Percentiles rank a stretch among this genome's conserved stretches.
These are phyloP conservation scores for Drosophila mauritiana DNA, from an alignment of 1,140 invertebrate species.

Conservation along the genomic window DNA sequence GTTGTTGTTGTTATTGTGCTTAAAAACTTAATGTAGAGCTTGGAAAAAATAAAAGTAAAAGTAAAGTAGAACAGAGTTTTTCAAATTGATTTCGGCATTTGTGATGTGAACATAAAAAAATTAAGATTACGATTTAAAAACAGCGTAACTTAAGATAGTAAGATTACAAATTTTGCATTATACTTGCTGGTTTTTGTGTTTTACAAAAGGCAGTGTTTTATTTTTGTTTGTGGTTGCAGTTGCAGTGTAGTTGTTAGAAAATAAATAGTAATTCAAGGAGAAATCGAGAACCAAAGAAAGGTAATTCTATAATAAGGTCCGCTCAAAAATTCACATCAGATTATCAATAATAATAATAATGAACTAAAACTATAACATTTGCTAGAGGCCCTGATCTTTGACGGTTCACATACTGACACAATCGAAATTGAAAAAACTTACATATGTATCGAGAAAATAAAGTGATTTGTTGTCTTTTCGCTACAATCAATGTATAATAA, in stretches of 20 bases:
- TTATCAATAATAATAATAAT: constrained; percentile 38
- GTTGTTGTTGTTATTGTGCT: constrained; percentile 32
- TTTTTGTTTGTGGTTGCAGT: constrained; percentile 58
- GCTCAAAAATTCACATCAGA: constrained; percentile 14
- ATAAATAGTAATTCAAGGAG: constrained; percentile 32
- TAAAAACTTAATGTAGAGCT: constrained; percentile 23
- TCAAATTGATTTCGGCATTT: constrained; percentile 35
- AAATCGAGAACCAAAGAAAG: constrained; percentile 3
- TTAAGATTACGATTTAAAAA: constrained; percentile 24
- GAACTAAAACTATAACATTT: constrained; percentile 65
- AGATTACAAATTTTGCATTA: constrained; percentile 25
- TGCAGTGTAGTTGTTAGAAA: constrained; percentile 29
- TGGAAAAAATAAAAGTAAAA: constrained; percentile 12
- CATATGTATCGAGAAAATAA: constrained; percentile 9
- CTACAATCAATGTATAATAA: constrained; percentile 22
- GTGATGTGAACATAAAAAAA: constrained; percentile 50
- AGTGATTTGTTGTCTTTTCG: constrained; percentile 39
- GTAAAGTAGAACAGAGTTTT: constrained; percentile 22
- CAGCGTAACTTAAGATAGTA: constrained; percentile 38
- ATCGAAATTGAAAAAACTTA: constrained; percentile 35
- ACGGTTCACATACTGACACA: constrained; percentile 39
- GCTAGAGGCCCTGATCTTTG: constrained; percentile 67
- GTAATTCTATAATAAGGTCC: constrained; percentile 11
- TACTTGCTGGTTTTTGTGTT: constrained; percentile 52
- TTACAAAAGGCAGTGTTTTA: constrained; percentile 77